Evolutionary conservation across 1,140 invertebrate genomes (phyloP).

Genomic region (Eriocheir sinensis): DNA sequence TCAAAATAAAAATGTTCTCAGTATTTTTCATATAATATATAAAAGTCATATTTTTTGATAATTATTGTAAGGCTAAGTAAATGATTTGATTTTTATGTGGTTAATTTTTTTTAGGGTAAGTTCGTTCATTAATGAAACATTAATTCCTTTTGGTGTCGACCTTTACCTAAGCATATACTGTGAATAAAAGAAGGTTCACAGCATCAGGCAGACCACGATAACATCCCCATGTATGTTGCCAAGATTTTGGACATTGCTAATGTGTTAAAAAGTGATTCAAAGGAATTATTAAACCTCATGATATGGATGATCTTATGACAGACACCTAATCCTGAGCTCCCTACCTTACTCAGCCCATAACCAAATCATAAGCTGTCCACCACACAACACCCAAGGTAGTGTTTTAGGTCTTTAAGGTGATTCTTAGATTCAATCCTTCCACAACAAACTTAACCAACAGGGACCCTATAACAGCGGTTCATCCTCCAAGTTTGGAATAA

Average conservation of each 20-base stretch:
- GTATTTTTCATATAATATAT: no score
- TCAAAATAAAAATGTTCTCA: not conserved
- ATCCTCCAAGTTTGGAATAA: conserved; percentile 61
- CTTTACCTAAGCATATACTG: no score
- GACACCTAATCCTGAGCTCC: not conserved
- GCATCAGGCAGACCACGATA: no score
- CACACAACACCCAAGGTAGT: not conserved
- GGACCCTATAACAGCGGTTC: conserved; percentile 65
- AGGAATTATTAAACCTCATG: not conserved
- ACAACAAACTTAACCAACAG: conserved; percentile 48
- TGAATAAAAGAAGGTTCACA: no score
- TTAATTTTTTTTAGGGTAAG: no score
- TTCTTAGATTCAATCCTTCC: not conserved
- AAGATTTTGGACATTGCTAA: not conserved
- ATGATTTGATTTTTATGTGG: no score
- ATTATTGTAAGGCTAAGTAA: no score
- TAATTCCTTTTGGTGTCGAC: no score
- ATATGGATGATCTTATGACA: not conserved
- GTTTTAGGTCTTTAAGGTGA: not conserved
- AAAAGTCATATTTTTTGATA: no score
- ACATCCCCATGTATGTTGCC: not conserved
- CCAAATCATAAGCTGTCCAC: not conserved
- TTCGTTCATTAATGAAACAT: no score
- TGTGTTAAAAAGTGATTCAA: not conserved
- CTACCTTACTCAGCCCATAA: not conserved